Evolutionary conservation across 2,113 vertebrate genomes (phyloP).

Genomic region (Cyanoramphus novaezelandiae): DNA sequence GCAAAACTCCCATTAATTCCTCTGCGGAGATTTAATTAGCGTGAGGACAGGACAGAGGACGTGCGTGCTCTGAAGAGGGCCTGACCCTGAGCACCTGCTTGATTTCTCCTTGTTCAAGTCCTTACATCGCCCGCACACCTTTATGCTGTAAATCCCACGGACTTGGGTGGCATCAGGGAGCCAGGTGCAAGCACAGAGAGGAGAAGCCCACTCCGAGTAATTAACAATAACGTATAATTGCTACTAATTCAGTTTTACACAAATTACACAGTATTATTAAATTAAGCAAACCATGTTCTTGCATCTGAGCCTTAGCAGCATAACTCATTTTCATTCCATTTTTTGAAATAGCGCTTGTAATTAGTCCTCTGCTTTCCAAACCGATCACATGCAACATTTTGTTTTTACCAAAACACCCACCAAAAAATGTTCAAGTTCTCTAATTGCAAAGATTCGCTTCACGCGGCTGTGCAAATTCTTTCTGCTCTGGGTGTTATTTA

Average conservation of each 20-base stretch:
- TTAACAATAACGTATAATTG: slow-evolving; percentile 53
- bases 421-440: slow-evolving; percentile 44
- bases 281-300: slow-evolving; percentile 21
- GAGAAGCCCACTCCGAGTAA: background rate
- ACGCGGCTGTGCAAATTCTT: slow-evolving; percentile 37
- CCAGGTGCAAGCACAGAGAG: background rate
- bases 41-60: accelerated
- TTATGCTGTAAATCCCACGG: accelerated
- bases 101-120: accelerated
- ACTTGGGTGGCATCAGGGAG: accelerated
- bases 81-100: background rate
- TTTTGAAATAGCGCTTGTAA: background rate
- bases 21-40: accelerated
- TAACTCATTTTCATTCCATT: background rate
- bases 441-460: slow-evolving; percentile 53
- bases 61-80: accelerated
- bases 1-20: background rate
- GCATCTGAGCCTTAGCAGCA: background rate
- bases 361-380: slow-evolving; percentile 4
- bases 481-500: slow-evolving; percentile 62
- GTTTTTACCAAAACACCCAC: slow-evolving; percentile 27
- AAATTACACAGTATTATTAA: slow-evolving; percentile 65
- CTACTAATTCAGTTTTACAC: slow-evolving; percentile 67
- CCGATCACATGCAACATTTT: background rate
- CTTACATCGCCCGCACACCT: accelerated